phyloP scores from a whole-genome alignment of 2,888 invertebrate species.

The Ptychoptera albimana region DNA sequence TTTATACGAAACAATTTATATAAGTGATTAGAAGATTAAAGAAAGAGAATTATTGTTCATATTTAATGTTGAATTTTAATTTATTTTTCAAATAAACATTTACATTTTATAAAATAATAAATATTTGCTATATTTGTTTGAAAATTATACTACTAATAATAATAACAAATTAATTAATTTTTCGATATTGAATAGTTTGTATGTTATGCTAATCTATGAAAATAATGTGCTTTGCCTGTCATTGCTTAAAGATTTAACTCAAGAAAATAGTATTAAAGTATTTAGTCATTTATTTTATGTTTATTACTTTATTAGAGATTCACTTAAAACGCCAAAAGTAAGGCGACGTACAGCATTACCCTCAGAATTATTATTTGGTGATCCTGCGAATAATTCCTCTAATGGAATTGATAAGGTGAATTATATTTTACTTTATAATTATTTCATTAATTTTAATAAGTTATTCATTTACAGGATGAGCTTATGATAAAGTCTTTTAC shows the following conservation, averaged over 20 bases:
- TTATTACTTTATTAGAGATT: neutral
- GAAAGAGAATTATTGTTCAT: neutral
- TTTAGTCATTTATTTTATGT: too few species aligned
- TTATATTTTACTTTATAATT: constrained; percentile 3
- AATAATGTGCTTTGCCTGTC: too few species aligned
- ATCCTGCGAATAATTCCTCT: constrained; percentile 18
- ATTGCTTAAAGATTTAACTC: too few species aligned
- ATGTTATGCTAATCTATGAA: too few species aligned
- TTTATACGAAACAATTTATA: constrained; percentile 15
- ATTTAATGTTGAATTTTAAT: neutral
- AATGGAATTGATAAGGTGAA: constrained; percentile 14
- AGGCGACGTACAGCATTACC: constrained; percentile 48
- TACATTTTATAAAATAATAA: too few species aligned
- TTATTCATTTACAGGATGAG: constrained; percentile 14
- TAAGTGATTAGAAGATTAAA: constrained; percentile 4
- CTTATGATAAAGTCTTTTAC: constrained; percentile 20
- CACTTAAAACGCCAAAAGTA: constrained; percentile 32
- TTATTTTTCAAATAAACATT: neutral
- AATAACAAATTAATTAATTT: too few species aligned
- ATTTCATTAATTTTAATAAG: constrained; percentile 1
- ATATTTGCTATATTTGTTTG: too few species aligned
- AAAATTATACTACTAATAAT: too few species aligned
- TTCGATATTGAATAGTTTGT: too few species aligned
- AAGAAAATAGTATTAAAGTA: too few species aligned
- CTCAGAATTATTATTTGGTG: constrained; percentile 51